phyloP scores from a whole-genome alignment of 1,140 invertebrate genomes.

The Trichonephila clavata region DNA sequence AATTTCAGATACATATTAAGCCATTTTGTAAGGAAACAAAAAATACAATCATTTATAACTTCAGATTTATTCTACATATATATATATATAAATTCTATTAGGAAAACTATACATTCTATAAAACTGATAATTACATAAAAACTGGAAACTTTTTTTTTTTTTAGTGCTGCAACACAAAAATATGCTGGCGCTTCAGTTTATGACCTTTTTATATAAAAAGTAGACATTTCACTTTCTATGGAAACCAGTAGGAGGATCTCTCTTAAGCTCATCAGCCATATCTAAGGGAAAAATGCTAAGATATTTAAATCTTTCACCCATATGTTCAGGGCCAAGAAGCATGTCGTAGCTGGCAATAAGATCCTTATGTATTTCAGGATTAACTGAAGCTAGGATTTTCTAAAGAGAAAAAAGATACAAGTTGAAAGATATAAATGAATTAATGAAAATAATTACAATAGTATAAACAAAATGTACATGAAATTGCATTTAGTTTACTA shows the following conservation, averaged over 20 bases:
- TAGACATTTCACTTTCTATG: constrained; percentile 37
- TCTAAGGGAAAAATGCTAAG: constrained; percentile 87
- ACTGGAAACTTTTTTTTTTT: neutral
- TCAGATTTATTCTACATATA: constrained; percentile 13
- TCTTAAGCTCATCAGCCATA: constrained; percentile 85
- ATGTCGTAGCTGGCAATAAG: constrained; percentile 89
- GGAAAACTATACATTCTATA: constrained; percentile 55
- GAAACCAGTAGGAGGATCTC: constrained; percentile 87
- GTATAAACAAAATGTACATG: neutral
- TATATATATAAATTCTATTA: constrained; percentile 28
- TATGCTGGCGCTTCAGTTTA: neutral
- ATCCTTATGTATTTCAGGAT: constrained; percentile 81
- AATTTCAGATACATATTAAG: neutral
- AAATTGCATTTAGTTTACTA: too few species aligned
- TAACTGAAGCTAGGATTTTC: constrained; percentile 85
- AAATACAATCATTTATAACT: neutral
- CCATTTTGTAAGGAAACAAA: neutral
- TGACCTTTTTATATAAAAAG: neutral
- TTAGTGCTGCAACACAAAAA: neutral
- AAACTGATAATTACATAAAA: constrained; percentile 28
- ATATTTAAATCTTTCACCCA: constrained; percentile 95
- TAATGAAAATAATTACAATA: neutral
- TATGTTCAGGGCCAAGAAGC: constrained; percentile 90
- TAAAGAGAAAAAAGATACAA: constrained; percentile 80
- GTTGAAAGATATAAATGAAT: too few species aligned